Conservation (phyloP, 1,140 invertebrate genomes). For the Habropoda laboriosa region DNA sequence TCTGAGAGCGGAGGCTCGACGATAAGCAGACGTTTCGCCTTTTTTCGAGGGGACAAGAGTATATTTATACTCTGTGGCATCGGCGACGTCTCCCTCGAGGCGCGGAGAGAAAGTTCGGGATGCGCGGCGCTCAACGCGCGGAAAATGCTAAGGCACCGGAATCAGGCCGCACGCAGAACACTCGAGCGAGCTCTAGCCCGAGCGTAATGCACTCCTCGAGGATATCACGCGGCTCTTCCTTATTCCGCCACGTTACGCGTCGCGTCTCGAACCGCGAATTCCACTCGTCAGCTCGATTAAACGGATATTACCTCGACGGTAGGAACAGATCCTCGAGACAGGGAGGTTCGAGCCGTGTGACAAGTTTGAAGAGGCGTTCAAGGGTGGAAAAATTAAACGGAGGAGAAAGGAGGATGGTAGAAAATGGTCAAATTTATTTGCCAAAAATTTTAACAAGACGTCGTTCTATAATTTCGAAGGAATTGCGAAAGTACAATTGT, state of each 20-base stretch:
- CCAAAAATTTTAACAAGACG: too few species aligned
- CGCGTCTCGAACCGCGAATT: background rate
- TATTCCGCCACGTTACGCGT: conserved; percentile 21
- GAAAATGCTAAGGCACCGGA: conserved; percentile 53
- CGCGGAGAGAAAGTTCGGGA: conserved; percentile 17
- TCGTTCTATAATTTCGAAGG: too few species aligned
- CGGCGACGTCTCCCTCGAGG: conserved; percentile 20
- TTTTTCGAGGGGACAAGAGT: conserved; percentile 20
- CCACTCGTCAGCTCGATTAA: background rate
- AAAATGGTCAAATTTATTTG: too few species aligned
- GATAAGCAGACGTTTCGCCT: background rate
- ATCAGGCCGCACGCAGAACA: conserved; percentile 37
- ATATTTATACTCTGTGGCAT: conserved; percentile 20
- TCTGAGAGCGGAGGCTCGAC: background rate
- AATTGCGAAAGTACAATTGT: too few species aligned
- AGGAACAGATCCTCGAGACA: too few species aligned
- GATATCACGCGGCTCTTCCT: conserved; percentile 31
- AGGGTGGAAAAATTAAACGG: too few species aligned
- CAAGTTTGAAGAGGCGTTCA: too few species aligned
- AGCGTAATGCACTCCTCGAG: conserved; percentile 50
- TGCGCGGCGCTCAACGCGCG: conserved; percentile 37
- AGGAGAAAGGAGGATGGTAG: too few species aligned
- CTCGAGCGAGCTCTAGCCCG: conserved; percentile 50
- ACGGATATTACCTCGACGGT: background rate
- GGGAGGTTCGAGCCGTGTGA: too few species aligned